A percentile compares a stretch with the other conserved stretches of the same genome.
These are phyloP conservation scores for Napeogenes inachia DNA, from an alignment of 2,888 invertebrate genomes.

Conservation along the genomic window DNA sequence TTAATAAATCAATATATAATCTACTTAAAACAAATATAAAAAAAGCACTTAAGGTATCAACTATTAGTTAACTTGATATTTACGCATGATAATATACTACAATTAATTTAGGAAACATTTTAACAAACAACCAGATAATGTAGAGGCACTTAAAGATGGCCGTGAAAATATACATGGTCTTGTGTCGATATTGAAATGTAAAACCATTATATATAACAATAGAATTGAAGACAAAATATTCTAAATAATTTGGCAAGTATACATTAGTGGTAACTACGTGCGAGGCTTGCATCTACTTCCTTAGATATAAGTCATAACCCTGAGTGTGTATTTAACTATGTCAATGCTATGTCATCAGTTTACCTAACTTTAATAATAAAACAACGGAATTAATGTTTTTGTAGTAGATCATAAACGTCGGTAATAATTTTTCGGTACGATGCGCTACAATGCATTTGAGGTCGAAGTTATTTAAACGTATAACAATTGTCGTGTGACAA, in stretches of 20 bases:
- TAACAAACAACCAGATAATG: slow-evolving; percentile 34
- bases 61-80: slow-evolving; percentile 2
- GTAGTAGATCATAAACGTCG: slow-evolving; percentile 49
- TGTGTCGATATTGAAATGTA: slow-evolving; percentile 14
- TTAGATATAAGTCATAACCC: slow-evolving; percentile 12
- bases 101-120: slow-evolving; percentile 42
- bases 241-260: neutral
- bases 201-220: slow-evolving; percentile 20
- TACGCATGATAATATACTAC: slow-evolving; percentile 14
- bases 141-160: slow-evolving; percentile 49
- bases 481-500: slow-evolving; percentile 34
- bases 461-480: slow-evolving; percentile 53
- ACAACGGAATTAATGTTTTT: slow-evolving; percentile 57
- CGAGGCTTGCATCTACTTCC: slow-evolving; percentile 22
- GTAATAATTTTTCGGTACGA: slow-evolving; percentile 70
- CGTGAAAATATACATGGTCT: slow-evolving; percentile 36
- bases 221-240: slow-evolving; percentile 8
- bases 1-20: too few relatives aligned
- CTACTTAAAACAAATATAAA: too few relatives aligned
- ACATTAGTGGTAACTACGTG: slow-evolving; percentile 11
- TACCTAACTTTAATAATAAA: slow-evolving; percentile 46
- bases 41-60: neutral
- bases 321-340: slow-evolving; percentile 49
- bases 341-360: slow-evolving; percentile 65
- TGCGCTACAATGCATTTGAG: slow-evolving; percentile 67